Percentiles rank a stretch among this genome's conserved stretches.
Evolutionary conservation across 2,113 vertebrate species (phyloP).

Genomic region (Gorsachius goisagi): DNA sequence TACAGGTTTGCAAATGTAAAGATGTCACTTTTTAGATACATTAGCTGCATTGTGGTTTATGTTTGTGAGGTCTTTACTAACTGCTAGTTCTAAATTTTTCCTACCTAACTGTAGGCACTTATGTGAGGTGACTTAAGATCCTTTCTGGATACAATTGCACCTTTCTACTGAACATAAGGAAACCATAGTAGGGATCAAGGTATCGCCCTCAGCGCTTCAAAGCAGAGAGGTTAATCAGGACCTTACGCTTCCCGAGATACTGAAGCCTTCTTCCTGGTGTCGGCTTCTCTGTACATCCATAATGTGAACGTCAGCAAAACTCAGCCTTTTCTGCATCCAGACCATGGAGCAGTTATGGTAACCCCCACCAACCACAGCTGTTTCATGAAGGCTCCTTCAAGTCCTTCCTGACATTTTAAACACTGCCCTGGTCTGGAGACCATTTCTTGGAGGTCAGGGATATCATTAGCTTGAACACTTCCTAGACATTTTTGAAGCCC

Average conservation of each 20-base stretch:
- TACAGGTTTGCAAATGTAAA: not conserved
- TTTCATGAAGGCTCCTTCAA: not conserved
- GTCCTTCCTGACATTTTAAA: not conserved
- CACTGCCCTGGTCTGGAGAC: not conserved
- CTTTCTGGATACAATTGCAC: not conserved
- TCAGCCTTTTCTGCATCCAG: not conserved
- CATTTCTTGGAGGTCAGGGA: not conserved
- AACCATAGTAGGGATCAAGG: not conserved
- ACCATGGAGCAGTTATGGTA: not conserved
- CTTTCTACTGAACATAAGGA: not conserved
- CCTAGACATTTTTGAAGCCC: not conserved
- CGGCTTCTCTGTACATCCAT: not conserved
- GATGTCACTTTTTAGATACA: not conserved
- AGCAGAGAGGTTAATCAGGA: not conserved
- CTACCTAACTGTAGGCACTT: not conserved
- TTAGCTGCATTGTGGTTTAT: not conserved
- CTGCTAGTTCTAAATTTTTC: not conserved
- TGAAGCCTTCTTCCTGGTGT: not conserved
- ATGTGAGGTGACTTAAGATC: not conserved
- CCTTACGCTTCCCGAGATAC: not conserved
- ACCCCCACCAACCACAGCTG: not conserved
- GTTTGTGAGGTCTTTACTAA: fast-evolving
- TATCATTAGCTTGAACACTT: not conserved
- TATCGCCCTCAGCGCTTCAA: fast-evolving
- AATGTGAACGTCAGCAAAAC: not conserved